Evolutionary conservation across 2,113 vertebrate species (phyloP).

Genomic region (Prionailurus viverrinus): DNA sequence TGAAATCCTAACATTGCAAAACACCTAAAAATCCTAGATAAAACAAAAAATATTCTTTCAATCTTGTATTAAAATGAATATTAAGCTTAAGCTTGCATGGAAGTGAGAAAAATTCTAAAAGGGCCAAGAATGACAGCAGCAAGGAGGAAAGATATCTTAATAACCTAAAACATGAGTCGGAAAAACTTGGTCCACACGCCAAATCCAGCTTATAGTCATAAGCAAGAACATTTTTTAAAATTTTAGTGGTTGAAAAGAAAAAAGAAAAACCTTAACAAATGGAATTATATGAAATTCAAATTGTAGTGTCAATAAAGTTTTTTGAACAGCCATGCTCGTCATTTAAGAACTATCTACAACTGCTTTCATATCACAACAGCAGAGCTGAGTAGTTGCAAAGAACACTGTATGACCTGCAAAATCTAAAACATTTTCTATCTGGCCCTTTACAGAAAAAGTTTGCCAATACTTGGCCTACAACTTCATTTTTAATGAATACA

Average conservation of each 20-base stretch:
- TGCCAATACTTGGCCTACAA: not conserved
- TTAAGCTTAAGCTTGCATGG: not conserved
- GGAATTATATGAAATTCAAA: conserved; percentile 30
- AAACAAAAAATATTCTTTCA: not conserved
- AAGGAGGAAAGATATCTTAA: not conserved
- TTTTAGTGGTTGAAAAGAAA: conserved; percentile 3
- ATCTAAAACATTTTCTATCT: conserved; percentile 34
- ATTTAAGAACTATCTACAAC: not conserved
- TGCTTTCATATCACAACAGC: not conserved
- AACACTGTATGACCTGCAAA: not conserved
- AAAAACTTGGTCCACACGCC: conserved; percentile 19
- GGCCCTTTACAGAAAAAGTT: not conserved
- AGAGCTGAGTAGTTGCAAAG: not conserved
- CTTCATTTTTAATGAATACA: conserved; percentile 61
- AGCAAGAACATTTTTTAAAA: conserved; percentile 4
- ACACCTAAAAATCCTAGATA: not conserved
- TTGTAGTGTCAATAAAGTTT: not conserved
- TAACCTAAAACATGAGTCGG: not conserved
- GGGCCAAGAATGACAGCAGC: not conserved
- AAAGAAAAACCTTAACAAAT: conserved; percentile 30
- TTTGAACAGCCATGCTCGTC: not conserved
- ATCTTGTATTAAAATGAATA: not conserved
- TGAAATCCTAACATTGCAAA: not conserved
- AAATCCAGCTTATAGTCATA: not conserved
- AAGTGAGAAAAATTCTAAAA: conserved; percentile 26